Base-by-base conservation (phyloP, 2,113 vertebrate genomes). In the Callochromis pleurospilus region DNA sequence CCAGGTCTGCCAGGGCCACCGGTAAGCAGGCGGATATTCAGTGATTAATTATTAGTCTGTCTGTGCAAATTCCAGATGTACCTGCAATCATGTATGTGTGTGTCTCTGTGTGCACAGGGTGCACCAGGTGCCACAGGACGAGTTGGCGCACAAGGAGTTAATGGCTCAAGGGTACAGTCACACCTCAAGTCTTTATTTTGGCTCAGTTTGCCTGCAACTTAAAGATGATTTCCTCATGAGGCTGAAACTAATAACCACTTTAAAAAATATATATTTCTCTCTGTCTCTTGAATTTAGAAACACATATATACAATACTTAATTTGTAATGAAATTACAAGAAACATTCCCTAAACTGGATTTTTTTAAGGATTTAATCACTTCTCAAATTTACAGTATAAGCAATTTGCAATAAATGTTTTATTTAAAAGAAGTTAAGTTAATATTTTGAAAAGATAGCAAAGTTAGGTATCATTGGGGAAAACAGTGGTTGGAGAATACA, bases 131-230 rank as follows among this genome's bases (percentile, higher is more conserved):
- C 91, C 21, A 96, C 96, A 0, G 98, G 98, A 15, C 10, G 38
- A 0, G 60, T 96, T 0, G 98, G 98, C 0, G 90, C 90, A 70
- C 96, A 90, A 88, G 98, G 98, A 9, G 80, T 92, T 80, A 97
- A 97, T 4, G 97, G 97, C 77, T 97, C 97, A 4, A 96, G 97
- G 97, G 97, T 98, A 87, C 73, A 84, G 53, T 42, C 8, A 14
- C 21, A 26, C n/a, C 6, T 47, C 24, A 21, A 13, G 45, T 77
- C 9, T 36, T 68, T 65, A 77, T 55, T 38, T 14, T 19, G 13
- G 13, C 40, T 60, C 6, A 84, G 19, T 26, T 15, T 42, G 4
- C 6, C 54, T 60, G 33, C 7, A 65, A 15, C 10, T n/a, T 51
- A 19, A 54, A 77, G 15, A 33, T 21, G n/a, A 9, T 68, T 82